Conservation (phyloP, 2,797 vertebrate species). For the Mormyrus hasselquistii region DNA sequence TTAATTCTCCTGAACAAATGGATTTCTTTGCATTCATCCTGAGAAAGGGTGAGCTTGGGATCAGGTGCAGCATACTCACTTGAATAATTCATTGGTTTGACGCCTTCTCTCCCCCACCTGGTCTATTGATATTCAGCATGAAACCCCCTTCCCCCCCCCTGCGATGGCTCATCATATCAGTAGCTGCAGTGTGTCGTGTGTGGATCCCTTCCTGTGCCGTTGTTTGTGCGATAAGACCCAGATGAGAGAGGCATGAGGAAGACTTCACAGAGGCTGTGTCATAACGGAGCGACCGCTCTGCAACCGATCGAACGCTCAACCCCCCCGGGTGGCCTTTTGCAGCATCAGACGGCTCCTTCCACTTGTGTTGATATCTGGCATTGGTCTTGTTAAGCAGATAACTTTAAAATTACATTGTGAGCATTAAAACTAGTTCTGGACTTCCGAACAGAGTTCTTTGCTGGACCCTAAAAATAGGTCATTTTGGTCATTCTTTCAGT, state of each 20-base stretch:
- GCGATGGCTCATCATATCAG: conserved; percentile 14
- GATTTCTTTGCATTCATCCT: not conserved
- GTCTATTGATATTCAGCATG: no score
- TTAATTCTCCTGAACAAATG: not conserved
- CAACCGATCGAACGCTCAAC: not conserved
- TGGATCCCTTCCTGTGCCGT: not conserved
- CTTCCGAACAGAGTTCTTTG: not conserved
- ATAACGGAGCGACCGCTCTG: not conserved
- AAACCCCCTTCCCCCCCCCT: not conserved
- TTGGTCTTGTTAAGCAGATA: not conserved
- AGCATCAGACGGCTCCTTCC: not conserved
- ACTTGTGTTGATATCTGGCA: not conserved
- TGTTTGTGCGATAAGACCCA: not conserved
- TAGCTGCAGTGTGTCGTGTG: not conserved
- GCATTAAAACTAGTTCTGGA: not conserved
- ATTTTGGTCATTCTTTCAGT: not conserved
- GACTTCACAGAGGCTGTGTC: not conserved
- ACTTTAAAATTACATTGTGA: not conserved
- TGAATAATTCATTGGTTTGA: conserved; percentile 23
- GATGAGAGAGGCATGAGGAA: no score
- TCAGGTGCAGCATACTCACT: not conserved
- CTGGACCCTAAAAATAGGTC: not conserved
- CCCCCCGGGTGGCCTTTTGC: not conserved
- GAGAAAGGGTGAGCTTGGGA: not conserved
- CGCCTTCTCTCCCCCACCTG: not conserved